phyloP scores from a whole-genome alignment of 2,888 invertebrate species.

The Crepidodera aurea region DNA sequence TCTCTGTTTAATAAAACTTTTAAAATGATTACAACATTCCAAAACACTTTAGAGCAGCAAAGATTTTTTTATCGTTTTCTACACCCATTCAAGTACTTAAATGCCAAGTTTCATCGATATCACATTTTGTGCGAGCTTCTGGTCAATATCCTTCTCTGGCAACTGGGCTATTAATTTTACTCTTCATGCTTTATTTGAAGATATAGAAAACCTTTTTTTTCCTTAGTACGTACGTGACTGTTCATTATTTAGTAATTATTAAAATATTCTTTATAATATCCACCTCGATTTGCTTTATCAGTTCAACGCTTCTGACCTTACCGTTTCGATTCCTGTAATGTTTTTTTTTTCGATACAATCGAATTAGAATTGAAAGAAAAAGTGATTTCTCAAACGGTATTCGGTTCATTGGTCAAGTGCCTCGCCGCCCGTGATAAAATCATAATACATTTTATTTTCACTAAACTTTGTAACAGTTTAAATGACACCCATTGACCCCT shows the following conservation, averaged over 20 bases:
- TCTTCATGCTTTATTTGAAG: too few relatives aligned
- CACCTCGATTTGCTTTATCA: slow-evolving; percentile 3
- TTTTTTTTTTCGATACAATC: neutral
- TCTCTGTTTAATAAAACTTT: too few relatives aligned
- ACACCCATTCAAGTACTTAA: too few relatives aligned
- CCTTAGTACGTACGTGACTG: too few relatives aligned
- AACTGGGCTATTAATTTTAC: too few relatives aligned
- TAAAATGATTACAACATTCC: too few relatives aligned
- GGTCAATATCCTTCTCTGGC: too few relatives aligned
- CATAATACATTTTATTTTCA: slow-evolving; percentile 15
- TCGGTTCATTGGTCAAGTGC: slow-evolving; percentile 4
- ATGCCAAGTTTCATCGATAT: too few relatives aligned
- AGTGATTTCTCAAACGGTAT: slow-evolving; percentile 15
- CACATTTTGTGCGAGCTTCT: too few relatives aligned
- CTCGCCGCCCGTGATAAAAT: slow-evolving; percentile 5
- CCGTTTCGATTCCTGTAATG: neutral
- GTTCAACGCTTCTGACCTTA: neutral
- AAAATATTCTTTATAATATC: neutral
- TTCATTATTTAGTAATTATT: slow-evolving; percentile 1
- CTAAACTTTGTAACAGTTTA: slow-evolving; percentile 32
- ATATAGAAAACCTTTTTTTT: too few relatives aligned
- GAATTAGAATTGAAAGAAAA: slow-evolving; percentile 13
- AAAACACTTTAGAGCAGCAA: too few relatives aligned
- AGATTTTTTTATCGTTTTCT: too few relatives aligned
- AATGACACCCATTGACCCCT: slow-evolving; percentile 49